Base-by-base conservation (phyloP, 53 echinoderm and acorn worm genomes). In the Apostichopus leukothele region DNA sequence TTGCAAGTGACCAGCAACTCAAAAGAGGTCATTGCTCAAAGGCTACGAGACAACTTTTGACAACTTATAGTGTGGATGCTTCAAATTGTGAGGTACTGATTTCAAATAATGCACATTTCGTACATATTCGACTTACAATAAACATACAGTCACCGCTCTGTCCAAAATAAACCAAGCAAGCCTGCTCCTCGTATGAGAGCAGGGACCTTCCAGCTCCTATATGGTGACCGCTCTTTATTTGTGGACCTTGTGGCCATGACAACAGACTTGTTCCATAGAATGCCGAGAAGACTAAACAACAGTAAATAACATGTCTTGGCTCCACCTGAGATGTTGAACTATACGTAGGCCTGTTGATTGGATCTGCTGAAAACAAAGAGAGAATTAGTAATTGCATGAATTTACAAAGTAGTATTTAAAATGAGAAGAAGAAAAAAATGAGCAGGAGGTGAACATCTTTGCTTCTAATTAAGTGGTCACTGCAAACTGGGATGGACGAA, bases 291-390 rank as follows among this genome's bases (percentile, higher is more conserved):
- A 93, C 66, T 18, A 90, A 81, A 14, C 90, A 76, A 76, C 96
- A 94, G 90, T 94, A 96, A 71, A 96, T 89, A 50, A 92, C 92
- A 57, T 94, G 90, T 20, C 83, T 87, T 7, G 74, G 66, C 6
- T 92, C 76, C 13, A 67, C 60, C 22, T 51, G 54, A 22, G 52
- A 14, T n/a, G 81, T 81, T 11, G 79, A 5, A 16, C 52, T 54
- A 52, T 79, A 79, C 1, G 53, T 20, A 81, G n/a, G 22, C 9
- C 20, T 81, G 54, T 23, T 81, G 19, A 55, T 55, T 8, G 81
- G 59, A 20, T 81, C 81, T 88, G 88, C 7, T 14, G 74, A 76
- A 20, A 60, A 6, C 71, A 74, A 76, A 19, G 26, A 75, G 14
- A 75, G 9, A 88, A 20, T 66, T 4, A 63, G 63, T 8, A 7